Evolutionary conservation across 2,113 vertebrate genomes (phyloP).

Genomic region (Saccopteryx leptura): DNA sequence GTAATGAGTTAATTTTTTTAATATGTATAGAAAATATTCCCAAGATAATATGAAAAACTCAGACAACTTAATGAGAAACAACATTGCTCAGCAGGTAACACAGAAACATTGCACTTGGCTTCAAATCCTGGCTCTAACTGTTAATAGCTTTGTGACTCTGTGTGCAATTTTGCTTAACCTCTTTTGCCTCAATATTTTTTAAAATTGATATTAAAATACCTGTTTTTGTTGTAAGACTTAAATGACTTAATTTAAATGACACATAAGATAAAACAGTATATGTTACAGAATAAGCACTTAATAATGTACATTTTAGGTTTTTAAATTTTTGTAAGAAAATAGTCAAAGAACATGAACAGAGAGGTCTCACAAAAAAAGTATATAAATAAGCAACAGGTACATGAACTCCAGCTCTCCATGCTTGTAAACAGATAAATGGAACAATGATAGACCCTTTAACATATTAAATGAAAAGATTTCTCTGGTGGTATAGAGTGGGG

Average conservation of each 20-base stretch:
- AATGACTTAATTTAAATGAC: not conserved
- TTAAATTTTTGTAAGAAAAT: not conserved
- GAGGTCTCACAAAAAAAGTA: not conserved
- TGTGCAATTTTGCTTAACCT: not conserved
- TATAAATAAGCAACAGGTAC: not conserved
- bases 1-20: not conserved
- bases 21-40: not conserved
- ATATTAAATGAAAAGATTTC: not conserved
- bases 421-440: not conserved
- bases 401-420: not conserved
- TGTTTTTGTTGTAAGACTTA: not conserved
- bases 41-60: not conserved
- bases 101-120: not conserved
- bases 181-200: not conserved
- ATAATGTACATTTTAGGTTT: not conserved
- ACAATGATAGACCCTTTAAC: not conserved
- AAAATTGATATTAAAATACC: not conserved
- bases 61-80: not conserved
- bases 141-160: not conserved
- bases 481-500: not conserved
- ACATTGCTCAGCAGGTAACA: not conserved
- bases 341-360: not conserved
- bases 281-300: not conserved
- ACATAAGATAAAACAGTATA: not conserved
- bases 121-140: not conserved